These are phyloP conservation scores for Criorhina ranunculi DNA, from an alignment of 2,888 invertebrate species.

Conservation along the genomic window DNA sequence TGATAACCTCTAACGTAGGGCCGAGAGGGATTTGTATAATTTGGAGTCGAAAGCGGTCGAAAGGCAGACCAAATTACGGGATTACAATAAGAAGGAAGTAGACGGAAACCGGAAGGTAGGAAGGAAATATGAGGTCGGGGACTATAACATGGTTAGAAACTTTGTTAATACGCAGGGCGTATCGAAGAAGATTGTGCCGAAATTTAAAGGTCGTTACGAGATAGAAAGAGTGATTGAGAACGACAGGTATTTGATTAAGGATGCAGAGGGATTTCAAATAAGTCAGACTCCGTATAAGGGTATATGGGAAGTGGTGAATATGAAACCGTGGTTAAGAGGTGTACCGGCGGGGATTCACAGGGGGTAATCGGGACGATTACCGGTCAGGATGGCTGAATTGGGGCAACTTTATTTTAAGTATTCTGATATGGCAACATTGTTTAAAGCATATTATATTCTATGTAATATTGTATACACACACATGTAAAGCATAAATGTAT, in stretches of 20 bases:
- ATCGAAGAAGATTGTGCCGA: conserved; percentile 78
- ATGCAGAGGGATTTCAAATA: conserved; percentile 17
- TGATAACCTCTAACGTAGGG: background rate
- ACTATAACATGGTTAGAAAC: conserved; percentile 78
- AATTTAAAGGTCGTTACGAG: conserved; percentile 52
- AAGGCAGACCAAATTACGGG: conserved; percentile 19
- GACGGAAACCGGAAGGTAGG: conserved; percentile 9
- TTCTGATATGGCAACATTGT: conserved; percentile 43
- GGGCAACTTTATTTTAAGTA: no score
- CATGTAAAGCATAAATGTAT: no score
- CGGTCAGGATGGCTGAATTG: conserved; percentile 45
- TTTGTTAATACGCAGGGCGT: conserved; percentile 72
- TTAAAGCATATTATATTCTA: no score
- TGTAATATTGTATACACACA: no score
- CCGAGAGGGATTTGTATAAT: conserved; percentile 2
- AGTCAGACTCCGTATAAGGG: conserved; percentile 29
- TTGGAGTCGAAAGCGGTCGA: conserved; percentile 10
- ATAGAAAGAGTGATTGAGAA: conserved; percentile 14
- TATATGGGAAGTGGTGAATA: conserved; percentile 34
- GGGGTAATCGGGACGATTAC: conserved; percentile 50
- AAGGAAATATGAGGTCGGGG: conserved; percentile 43
- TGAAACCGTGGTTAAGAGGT: conserved; percentile 34
- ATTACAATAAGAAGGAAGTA: conserved; percentile 14
- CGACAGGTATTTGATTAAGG: conserved; percentile 30
- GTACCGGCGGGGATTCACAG: no score